Conservation (phyloP, 2,797 vertebrate genomes). For the Huso huso region DNA sequence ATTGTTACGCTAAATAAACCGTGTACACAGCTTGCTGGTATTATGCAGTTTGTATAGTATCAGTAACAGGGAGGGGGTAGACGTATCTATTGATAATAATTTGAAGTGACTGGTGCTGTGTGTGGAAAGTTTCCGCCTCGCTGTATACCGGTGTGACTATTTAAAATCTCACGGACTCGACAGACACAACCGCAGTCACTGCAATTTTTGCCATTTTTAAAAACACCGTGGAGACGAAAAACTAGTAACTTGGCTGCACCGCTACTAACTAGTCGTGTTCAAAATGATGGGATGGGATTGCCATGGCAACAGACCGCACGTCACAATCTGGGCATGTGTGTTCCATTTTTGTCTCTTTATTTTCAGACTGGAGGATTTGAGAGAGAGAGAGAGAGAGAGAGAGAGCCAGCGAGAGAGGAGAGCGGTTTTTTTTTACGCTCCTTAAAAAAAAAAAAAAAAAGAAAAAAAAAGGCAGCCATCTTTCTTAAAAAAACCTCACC, state of each 20-base stretch:
- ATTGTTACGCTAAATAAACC: too few relatives aligned
- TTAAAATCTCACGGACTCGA: constrained; percentile 28
- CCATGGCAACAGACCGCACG: constrained; percentile 95
- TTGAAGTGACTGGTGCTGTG: constrained; percentile 13
- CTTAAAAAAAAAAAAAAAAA: constrained; percentile 23
- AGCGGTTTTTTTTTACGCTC: constrained; percentile 27
- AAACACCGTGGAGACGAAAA: constrained; percentile 33
- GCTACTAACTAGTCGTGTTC: constrained; percentile 68
- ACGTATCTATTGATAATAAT: background rate
- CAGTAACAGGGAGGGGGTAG: too few relatives aligned
- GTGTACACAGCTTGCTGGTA: too few relatives aligned
- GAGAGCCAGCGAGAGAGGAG: constrained; percentile 33
- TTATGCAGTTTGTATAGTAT: too few relatives aligned
- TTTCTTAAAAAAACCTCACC: constrained; percentile 41
- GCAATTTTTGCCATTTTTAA: constrained; percentile 18
- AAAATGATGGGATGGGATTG: constrained; percentile 90
- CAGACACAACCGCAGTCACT: constrained; percentile 7
- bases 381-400: constrained; percentile 39
- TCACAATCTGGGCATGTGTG: constrained; percentile 92
- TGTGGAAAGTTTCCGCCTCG: constrained; percentile 34
- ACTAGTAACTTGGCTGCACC: constrained; percentile 53
- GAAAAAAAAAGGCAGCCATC: constrained; percentile 47
- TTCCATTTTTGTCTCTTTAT: constrained; percentile 76
- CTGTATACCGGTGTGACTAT: constrained; percentile 28
- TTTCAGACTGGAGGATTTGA: constrained; percentile 74